Evolutionary conservation across 2,113 vertebrate species (phyloP).

Genomic region (Taurulus bubalis): DNA sequence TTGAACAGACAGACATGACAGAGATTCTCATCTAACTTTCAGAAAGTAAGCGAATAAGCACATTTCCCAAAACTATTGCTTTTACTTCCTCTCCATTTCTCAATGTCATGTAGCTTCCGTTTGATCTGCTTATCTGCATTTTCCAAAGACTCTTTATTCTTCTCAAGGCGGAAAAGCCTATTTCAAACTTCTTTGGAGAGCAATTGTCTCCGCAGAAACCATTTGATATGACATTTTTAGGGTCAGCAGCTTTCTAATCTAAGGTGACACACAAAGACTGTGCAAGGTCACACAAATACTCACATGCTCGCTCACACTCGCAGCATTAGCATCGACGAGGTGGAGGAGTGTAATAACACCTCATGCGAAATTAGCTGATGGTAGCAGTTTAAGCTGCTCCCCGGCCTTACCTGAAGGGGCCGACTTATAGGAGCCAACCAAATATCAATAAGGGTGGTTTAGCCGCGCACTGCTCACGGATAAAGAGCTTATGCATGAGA

Average conservation of each 20-base stretch:
- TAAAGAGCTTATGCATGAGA: constrained; percentile 78
- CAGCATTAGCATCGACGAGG: constrained; percentile 35
- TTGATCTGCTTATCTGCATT: neutral
- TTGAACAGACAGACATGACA: neutral
- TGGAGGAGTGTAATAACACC: constrained; percentile 58
- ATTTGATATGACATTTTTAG: constrained; percentile 18
- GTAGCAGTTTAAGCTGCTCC: constrained; percentile 60
- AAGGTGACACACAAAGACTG: constrained; percentile 27
- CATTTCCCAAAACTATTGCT: neutral
- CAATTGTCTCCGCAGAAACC: constrained; percentile 17
- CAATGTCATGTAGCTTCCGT: neutral
- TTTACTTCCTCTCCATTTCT: neutral
- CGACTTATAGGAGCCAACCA: constrained; percentile 63
- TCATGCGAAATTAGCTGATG: constrained; percentile 67
- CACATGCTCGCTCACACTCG: constrained; percentile 24
- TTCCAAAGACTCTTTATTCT: neutral
- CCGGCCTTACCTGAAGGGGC: constrained; percentile 68
- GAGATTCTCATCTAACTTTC: neutral
- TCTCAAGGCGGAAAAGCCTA: neutral
- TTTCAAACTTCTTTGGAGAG: constrained; percentile 5
- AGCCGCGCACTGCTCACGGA: constrained; percentile 65
- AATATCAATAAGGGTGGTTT: constrained; percentile 77
- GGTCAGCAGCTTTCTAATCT: constrained; percentile 56
- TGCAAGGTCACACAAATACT: constrained; percentile 34
- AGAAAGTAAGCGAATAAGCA: neutral